Conservation (phyloP, 2,113 vertebrate genomes). For the Plotosus lineatus region DNA sequence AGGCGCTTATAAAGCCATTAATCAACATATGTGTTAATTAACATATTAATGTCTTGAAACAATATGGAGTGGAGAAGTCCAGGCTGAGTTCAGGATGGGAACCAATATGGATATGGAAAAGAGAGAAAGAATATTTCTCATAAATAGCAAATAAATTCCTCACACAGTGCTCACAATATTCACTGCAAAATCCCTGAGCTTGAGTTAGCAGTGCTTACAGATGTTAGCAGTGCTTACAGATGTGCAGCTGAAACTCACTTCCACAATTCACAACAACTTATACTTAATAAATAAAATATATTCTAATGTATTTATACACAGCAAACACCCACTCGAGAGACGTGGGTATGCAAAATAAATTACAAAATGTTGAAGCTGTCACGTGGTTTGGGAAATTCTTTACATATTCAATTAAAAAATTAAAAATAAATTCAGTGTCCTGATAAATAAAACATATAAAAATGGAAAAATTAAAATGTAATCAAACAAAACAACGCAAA, state of each 20-base stretch:
- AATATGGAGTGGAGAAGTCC: conserved; percentile 73
- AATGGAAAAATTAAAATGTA: no score
- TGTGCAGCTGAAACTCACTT: neutral
- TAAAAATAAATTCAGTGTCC: no score
- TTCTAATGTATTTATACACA: no score
- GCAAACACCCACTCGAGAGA: no score
- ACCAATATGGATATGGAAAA: conserved; percentile 6
- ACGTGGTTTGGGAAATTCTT: no score
- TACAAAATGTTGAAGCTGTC: no score
- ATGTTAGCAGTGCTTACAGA: neutral
- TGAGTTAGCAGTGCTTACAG: neutral
- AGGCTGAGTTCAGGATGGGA: conserved; percentile 70
- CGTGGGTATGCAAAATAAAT: no score
- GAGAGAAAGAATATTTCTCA: neutral
- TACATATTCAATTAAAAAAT: no score
- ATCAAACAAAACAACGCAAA: no score
- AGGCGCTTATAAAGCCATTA: conserved; percentile 86
- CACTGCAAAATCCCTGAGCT: neutral
- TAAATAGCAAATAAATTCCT: neutral
- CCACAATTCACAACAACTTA: neutral
- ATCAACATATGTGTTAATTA: conserved; percentile 78
- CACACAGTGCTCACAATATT: neutral
- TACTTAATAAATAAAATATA: neutral
- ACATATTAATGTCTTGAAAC: conserved; percentile 70
- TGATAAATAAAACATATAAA: no score